Conservation (phyloP, 2,797 vertebrate species). For the Serranus cabrilla region DNA sequence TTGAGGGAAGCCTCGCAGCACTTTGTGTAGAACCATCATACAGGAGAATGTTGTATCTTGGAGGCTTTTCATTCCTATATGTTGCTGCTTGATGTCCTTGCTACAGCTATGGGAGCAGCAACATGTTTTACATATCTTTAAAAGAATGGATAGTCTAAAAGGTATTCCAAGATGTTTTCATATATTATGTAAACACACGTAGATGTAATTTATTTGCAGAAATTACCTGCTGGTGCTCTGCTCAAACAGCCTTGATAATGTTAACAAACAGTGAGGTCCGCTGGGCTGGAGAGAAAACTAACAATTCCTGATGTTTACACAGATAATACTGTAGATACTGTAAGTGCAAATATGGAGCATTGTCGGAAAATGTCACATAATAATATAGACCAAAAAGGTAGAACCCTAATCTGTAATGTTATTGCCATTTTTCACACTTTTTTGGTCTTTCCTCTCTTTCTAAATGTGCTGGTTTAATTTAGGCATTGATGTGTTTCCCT, state of each 20-base stretch:
- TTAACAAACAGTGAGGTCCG: neutral
- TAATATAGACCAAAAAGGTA: neutral
- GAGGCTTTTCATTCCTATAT: neutral
- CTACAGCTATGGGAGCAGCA: neutral
- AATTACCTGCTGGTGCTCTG: neutral
- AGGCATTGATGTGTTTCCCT: constrained; percentile 5
- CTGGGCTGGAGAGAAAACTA: neutral
- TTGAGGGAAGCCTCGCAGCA: neutral
- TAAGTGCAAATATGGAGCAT: neutral
- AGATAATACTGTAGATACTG: neutral
- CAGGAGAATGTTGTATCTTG: neutral
- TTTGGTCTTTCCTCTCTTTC: neutral
- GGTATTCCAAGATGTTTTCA: neutral
- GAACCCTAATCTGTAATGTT: too few relatives aligned
- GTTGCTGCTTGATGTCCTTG: neutral
- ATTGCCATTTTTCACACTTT: neutral
- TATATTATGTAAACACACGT: neutral
- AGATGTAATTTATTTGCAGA: neutral
- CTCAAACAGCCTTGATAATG: neutral
- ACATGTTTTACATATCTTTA: neutral
- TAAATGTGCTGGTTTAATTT: neutral
- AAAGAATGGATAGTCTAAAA: neutral
- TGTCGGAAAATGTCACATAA: neutral
- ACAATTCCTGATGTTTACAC: neutral
- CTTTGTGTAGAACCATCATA: neutral